These are phyloP conservation scores for Teinopalpus imperialis DNA, from an alignment of 2,888 invertebrate species.

Conservation along the genomic window DNA sequence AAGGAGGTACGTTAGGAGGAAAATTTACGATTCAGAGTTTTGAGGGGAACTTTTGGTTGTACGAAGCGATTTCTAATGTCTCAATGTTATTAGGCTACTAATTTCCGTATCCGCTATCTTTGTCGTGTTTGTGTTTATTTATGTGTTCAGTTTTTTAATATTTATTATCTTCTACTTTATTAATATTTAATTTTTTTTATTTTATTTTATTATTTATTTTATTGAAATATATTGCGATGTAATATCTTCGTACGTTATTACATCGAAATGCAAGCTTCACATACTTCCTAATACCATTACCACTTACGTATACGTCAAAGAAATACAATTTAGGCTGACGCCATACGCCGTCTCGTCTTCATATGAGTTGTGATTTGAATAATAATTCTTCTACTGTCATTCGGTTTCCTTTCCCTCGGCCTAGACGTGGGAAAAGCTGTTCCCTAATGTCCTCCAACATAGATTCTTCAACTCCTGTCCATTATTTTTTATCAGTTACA, in stretches of 20 bases:
- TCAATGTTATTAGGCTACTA: neutral
- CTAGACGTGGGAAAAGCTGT: conserved; percentile 75
- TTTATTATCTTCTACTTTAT: neutral
- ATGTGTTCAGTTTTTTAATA: no score
- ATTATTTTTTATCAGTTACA: no score
- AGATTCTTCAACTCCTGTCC: conserved; percentile 42
- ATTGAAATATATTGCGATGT: no score
- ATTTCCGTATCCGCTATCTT: conserved; percentile 22
- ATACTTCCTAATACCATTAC: conserved; percentile 54
- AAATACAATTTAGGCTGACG: conserved; percentile 75
- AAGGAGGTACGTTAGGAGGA: conserved; percentile 63
- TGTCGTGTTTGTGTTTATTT: neutral
- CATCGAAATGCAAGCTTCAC: conserved; percentile 27
- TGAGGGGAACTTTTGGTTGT: conserved; percentile 43
- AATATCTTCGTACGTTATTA: conserved; percentile 31
- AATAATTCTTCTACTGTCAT: conserved; percentile 76
- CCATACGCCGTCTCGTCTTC: conserved; percentile 61
- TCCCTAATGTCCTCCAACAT: conserved; percentile 65
- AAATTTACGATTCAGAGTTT: conserved; percentile 62
- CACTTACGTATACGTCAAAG: conserved; percentile 67
- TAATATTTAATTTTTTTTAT: neutral
- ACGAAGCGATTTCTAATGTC: conserved; percentile 29
- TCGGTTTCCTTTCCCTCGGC: conserved; percentile 73
- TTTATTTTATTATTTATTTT: neutral
- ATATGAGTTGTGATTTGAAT: conserved; percentile 75